Evolutionary conservation across 2,113 vertebrate genomes (phyloP).

Genomic region (Oceanodroma tethys): DNA sequence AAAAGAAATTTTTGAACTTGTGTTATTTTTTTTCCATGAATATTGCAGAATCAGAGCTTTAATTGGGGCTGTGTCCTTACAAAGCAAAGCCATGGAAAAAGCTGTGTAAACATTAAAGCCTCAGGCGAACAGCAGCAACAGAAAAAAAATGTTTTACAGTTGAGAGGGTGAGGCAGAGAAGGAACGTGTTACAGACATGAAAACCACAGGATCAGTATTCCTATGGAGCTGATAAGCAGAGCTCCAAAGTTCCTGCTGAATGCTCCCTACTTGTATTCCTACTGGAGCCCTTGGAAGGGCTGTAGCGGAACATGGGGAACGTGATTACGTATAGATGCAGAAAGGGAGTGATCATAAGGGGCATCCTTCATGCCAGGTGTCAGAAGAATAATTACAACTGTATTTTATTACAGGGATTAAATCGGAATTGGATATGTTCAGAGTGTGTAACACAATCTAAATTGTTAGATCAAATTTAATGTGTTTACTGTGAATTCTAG

Average conservation of each 20-base stretch:
- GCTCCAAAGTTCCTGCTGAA: constrained; percentile 25
- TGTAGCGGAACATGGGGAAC: neutral
- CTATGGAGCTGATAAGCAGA: constrained; percentile 50
- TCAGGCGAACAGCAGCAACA: constrained; percentile 55
- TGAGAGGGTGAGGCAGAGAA: constrained; percentile 62
- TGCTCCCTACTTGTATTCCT: neutral
- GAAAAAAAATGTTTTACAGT: constrained; percentile 60
- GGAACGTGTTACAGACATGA: constrained; percentile 69
- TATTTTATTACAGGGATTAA: neutral
- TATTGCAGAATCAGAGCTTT: constrained; percentile 71
- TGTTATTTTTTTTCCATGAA: constrained; percentile 51
- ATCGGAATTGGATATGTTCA: neutral
- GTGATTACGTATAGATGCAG: neutral
- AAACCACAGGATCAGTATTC: constrained; percentile 48
- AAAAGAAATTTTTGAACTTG: constrained; percentile 74
- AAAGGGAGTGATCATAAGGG: constrained; percentile 1
- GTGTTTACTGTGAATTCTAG: neutral
- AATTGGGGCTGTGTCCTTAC: constrained; percentile 71
- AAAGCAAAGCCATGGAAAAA: constrained; percentile 72
- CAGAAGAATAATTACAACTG: constrained; percentile 9
- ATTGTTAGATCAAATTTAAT: neutral
- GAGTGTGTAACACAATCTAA: neutral
- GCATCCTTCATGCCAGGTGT: neutral
- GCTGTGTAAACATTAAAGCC: constrained; percentile 76
- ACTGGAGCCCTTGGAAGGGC: neutral